phyloP scores from a whole-genome alignment of 1,140 invertebrate species.

The Panagrolaimus sp. region DNA sequence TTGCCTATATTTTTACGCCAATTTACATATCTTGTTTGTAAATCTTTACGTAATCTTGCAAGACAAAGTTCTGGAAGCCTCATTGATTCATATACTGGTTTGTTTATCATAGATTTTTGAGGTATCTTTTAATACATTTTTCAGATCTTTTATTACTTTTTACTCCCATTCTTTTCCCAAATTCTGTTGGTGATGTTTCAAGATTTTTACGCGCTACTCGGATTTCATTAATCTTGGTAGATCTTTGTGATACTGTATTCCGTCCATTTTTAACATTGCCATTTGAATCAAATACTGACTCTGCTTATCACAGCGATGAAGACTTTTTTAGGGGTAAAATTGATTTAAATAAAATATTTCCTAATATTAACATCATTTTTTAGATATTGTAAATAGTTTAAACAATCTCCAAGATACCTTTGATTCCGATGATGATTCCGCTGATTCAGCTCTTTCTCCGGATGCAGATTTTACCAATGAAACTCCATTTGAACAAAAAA shows the following conservation, averaged over 20 bases:
- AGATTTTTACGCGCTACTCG: slow-evolving; percentile 38
- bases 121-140: background rate
- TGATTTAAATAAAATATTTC: background rate
- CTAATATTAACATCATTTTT: background rate
- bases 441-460: slow-evolving; percentile 13
- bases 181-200: slow-evolving; percentile 36
- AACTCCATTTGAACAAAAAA: background rate
- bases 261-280: slow-evolving; percentile 26
- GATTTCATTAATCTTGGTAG: slow-evolving; percentile 34
- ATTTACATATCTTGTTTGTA: slow-evolving; percentile 41
- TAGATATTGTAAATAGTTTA: slow-evolving; percentile 21
- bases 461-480: slow-evolving; percentile 6
- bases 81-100: slow-evolving; percentile 42
- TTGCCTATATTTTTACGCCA: slow-evolving; percentile 38
- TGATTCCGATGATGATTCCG: background rate
- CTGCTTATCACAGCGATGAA: slow-evolving; percentile 39
- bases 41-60: slow-evolving; percentile 33
- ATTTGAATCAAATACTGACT: slow-evolving; percentile 24
- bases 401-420: slow-evolving; percentile 13
- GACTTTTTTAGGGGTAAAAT: slow-evolving; percentile 33
- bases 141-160: slow-evolving; percentile 40
- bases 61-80: slow-evolving; percentile 28
- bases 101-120: background rate
- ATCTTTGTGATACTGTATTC: slow-evolving; percentile 40
- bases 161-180: slow-evolving; percentile 41